Conservation (phyloP, 1,140 invertebrate genomes). For the Drosophila mayri region DNA sequence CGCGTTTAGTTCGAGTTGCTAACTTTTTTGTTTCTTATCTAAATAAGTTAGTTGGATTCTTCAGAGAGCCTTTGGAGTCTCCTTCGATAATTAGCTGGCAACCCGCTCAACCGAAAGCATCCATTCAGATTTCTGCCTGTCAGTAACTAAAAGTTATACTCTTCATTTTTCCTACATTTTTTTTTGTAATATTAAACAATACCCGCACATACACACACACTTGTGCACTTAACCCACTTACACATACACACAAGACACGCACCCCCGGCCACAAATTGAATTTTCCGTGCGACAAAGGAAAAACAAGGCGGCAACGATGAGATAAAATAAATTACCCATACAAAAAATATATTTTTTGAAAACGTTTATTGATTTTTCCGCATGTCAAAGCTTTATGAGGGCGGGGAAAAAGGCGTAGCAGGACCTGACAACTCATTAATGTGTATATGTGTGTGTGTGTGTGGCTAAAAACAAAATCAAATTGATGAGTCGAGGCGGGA, state of each 20-base stretch:
- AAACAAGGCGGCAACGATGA: constrained; percentile 52
- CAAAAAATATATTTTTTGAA: constrained; percentile 52
- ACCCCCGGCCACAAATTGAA: constrained; percentile 63
- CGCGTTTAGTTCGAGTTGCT: background rate
- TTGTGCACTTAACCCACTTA: constrained; percentile 48
- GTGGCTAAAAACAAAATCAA: constrained; percentile 42
- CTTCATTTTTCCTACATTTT: constrained; percentile 3
- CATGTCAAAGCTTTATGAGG: constrained; percentile 14
- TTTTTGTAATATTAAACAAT: constrained; percentile 47
- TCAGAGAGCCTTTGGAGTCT: background rate
- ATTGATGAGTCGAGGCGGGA: constrained; percentile 23
- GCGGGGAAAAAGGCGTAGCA: constrained; percentile 10
- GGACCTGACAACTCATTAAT: constrained; percentile 41
- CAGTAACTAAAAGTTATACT: constrained; percentile 56
- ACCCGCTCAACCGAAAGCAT: constrained; percentile 14
- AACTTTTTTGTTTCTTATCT: constrained; percentile 36
- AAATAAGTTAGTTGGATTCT: constrained; percentile 9
- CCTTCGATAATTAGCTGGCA: constrained; percentile 46
- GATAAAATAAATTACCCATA: constrained; percentile 64
- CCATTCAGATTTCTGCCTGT: constrained; percentile 45
- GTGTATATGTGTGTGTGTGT: constrained; percentile 10
- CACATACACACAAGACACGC: constrained; percentile 13
- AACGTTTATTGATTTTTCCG: constrained; percentile 70
- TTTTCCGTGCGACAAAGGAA: constrained; percentile 67
- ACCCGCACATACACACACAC: constrained; percentile 11